Evolutionary conservation across 2,888 invertebrate species (phyloP), one percentile per base, ranked within the genome.

Genomic region (Empis livida): DNA sequence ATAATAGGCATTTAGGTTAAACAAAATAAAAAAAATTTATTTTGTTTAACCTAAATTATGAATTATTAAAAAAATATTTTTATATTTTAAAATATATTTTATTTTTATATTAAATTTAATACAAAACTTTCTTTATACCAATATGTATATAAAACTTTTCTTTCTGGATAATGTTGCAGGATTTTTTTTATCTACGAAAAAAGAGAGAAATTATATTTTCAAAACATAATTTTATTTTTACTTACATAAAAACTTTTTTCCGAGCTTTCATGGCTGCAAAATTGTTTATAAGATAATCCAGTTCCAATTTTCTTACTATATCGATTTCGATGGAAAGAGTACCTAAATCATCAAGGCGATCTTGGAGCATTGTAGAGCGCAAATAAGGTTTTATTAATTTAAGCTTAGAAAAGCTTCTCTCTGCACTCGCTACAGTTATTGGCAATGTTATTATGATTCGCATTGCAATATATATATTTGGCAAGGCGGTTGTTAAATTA

Each of bases 181-280:
- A 38, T 10, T 38, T 5, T 38, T 16, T 38, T 38, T 38, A 38
- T 16, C 39, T 39, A 39, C 39, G 39, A 39, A 39, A 39, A 39
- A 39, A 39, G 17, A 39, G 39, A 39, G 39, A 39, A 39, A 39
- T 39, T 39, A 39, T 39, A 39, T 39, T 8, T 39, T 39, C 39
- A 39, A 39, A 11, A 39, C 16, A 39, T 39, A 39, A 39, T 39
- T 39, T 39, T 39, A 39, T 39, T 39, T 39, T 11, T 37, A 39
- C 39, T 39, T 16, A 39, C 39, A 39, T 14, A 27, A 27, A 30
- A 42, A 42, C 27, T 16, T 42, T 43, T 43, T 43, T 43, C 27
- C 32, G 2, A 43, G 43, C 43, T 43, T 43, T 43, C 32, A 43
- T 43, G 43, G 43, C 43, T 43, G 43, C 43, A 43, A 43, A 43